These are phyloP conservation scores for Onychomys arenicola DNA, from an alignment of 2,797 vertebrate species.

Conservation along the genomic window DNA sequence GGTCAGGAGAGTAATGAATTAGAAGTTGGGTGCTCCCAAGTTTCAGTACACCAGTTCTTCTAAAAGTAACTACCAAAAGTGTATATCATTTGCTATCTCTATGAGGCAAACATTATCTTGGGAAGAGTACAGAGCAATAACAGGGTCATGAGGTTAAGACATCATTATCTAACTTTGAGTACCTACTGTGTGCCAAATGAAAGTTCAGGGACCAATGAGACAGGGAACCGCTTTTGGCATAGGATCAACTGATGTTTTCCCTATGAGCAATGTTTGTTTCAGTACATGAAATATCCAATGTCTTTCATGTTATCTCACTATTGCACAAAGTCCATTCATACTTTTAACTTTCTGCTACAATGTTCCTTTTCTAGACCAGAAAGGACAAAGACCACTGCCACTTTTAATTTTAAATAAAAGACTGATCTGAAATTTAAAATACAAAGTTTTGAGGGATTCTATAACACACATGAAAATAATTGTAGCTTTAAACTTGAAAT, in stretches of 20 bases:
- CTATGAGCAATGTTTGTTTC: neutral
- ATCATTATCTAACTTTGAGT: neutral
- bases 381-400: neutral
- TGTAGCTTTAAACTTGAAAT: neutral
- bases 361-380: conserved; percentile 8
- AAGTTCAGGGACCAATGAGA: neutral
- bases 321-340: conserved; percentile 27
- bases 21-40: neutral
- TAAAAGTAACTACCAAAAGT: neutral
- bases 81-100: neutral
- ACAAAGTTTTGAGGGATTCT: neutral
- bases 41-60: neutral
- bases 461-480: neutral
- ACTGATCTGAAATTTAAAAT: neutral
- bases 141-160: neutral
- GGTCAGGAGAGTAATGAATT: neutral
- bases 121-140: neutral
- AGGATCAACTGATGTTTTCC: neutral
- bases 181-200: neutral
- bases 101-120: neutral
- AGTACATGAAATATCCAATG: neutral
- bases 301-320: neutral
- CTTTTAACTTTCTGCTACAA: neutral
- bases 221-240: neutral
- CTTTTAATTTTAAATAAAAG: conserved; percentile 26